phyloP scores from a whole-genome alignment of 2,888 invertebrate species.

The Loripinus fragilis region DNA sequence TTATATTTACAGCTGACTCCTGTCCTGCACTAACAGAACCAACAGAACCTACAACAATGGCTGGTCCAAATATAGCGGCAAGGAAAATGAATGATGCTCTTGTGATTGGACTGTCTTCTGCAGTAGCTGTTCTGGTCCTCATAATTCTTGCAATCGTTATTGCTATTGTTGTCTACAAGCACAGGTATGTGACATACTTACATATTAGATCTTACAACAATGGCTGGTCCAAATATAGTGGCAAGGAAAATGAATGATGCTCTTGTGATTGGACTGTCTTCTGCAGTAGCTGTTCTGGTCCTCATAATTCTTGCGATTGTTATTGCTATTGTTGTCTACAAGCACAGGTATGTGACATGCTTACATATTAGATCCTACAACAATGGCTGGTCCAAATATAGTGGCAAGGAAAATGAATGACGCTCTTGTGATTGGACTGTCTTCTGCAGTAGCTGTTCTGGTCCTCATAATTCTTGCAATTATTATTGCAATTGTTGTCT shows the following conservation, averaged over 20 bases:
- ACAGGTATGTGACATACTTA: constrained; percentile 43
- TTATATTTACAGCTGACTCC: constrained; percentile 34
- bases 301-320: constrained; percentile 35
- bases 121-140: constrained; percentile 42
- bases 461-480: constrained; percentile 38
- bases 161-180: constrained; percentile 21
- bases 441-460: constrained; percentile 45
- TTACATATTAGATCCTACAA: too few relatives aligned
- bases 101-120: constrained; percentile 49
- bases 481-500: constrained; percentile 23
- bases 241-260: constrained; percentile 42
- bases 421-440: constrained; percentile 44
- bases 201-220: background rate
- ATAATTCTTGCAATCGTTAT: constrained; percentile 32
- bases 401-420: constrained; percentile 41
- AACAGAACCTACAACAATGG: constrained; percentile 14
- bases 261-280: constrained; percentile 47
- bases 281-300: constrained; percentile 43
- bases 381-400: background rate
- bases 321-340: constrained; percentile 23
- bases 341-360: constrained; percentile 37
- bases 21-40: constrained; percentile 33
- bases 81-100: constrained; percentile 40
- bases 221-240: background rate
- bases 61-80: constrained; percentile 1